Evolutionary conservation across 2,113 vertebrate species (phyloP).

Genomic region (Esox niger): DNA sequence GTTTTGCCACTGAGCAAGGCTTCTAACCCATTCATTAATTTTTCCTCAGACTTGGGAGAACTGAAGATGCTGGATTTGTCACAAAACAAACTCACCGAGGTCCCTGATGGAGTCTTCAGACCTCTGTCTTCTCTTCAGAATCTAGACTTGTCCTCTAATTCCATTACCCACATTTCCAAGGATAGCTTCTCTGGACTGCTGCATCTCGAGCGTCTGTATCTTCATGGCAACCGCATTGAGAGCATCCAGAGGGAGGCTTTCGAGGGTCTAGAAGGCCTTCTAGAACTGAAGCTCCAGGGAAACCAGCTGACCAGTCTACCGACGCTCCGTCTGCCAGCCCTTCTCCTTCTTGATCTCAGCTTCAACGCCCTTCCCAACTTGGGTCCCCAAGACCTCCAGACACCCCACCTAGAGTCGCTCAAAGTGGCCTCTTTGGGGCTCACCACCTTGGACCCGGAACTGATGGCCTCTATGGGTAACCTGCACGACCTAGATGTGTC

Average conservation of each 20-base stretch:
- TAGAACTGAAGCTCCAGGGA: conserved; percentile 88
- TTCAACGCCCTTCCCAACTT: conserved; percentile 76
- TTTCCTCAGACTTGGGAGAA: conserved; percentile 52
- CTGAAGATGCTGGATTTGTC: conserved; percentile 86
- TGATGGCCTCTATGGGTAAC: conserved; percentile 77
- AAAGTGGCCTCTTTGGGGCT: conserved; percentile 80
- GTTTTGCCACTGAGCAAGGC: no score
- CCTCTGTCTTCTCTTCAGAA: conserved; percentile 80
- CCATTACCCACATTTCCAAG: conserved; percentile 81
- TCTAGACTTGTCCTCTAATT: conserved; percentile 85
- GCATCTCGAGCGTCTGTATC: conserved; percentile 86
- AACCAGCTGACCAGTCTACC: conserved; percentile 80
- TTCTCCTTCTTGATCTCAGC: conserved; percentile 88
- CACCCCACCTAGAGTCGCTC: conserved; percentile 80
- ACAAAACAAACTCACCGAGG: conserved; percentile 80
- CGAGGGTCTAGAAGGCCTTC: conserved; percentile 74
- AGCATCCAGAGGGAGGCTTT: conserved; percentile 83
- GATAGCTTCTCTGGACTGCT: conserved; percentile 84
- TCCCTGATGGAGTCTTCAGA: conserved; percentile 81
- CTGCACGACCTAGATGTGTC: conserved; percentile 87
- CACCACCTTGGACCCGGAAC: conserved; percentile 69
- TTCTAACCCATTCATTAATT: no score
- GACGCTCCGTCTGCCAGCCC: conserved; percentile 72
- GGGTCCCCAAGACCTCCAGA: conserved; percentile 66
- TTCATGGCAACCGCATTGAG: conserved; percentile 81